Percentiles rank a stretch among this genome's conserved stretches.
Evolutionary conservation across 2,797 vertebrate genomes (phyloP).

Genomic region (Australoheros facetus): DNA sequence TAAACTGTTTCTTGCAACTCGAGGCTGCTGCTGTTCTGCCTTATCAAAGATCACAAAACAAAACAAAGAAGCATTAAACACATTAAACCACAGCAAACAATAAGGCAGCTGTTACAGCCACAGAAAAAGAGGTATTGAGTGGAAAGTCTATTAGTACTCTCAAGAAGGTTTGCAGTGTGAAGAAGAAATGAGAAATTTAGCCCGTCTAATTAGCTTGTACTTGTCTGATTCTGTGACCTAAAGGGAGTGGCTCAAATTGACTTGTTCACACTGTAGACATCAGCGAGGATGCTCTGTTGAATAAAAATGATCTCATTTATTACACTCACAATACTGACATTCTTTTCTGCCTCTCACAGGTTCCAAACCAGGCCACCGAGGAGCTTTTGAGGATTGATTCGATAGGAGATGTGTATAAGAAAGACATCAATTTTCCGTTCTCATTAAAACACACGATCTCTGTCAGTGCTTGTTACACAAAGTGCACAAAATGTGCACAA

Average conservation of each 20-base stretch:
- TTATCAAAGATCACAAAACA: not conserved
- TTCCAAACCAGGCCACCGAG: slow-evolving; percentile 29
- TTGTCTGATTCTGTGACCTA: slow-evolving; percentile 52
- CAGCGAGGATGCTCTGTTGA: slow-evolving; percentile 25
- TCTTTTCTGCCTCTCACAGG: slow-evolving; percentile 17
- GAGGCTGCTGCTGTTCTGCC: not conserved
- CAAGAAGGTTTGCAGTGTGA: slow-evolving; percentile 1
- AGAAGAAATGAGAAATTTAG: slow-evolving; percentile 37
- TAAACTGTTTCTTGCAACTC: not conserved
- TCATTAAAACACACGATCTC: slow-evolving; percentile 49
- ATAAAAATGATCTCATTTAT: slow-evolving; percentile 64
- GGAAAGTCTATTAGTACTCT: slow-evolving; percentile 15
- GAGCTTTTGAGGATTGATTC: slow-evolving; percentile 52
- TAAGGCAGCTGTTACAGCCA: not conserved
- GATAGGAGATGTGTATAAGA: slow-evolving; percentile 22
- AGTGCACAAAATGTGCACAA: slow-evolving; percentile 8
- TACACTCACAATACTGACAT: slow-evolving; percentile 32
- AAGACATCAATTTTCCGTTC: slow-evolving; percentile 40
- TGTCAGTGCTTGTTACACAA: slow-evolving; percentile 24
- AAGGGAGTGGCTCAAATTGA: slow-evolving; percentile 58
- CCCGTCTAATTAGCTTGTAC: slow-evolving; percentile 46
- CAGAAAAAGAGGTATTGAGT: not conserved
- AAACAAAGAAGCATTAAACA: not conserved
- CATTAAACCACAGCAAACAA: slow-evolving; percentile 6
- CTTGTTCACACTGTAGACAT: slow-evolving; percentile 49